Evolutionary conservation across 2,797 vertebrate genomes (phyloP), one percentile per base, ranked within the genome.

Genomic region (Todus mexicanus): DNA sequence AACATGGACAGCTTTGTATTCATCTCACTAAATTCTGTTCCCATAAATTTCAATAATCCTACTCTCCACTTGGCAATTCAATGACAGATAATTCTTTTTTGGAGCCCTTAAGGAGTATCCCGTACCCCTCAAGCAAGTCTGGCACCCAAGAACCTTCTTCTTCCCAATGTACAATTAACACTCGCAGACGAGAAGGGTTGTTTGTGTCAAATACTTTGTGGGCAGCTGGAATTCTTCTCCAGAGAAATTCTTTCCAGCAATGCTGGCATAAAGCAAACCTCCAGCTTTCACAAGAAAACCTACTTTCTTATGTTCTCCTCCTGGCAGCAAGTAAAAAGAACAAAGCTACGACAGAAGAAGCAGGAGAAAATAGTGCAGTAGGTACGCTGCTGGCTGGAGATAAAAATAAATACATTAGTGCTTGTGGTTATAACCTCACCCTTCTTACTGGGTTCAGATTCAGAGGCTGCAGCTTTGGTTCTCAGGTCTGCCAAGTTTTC

Each of bases 41-140:
- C 80, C 43, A 80, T 59, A 75, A 69, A 93, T 93, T 81, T 92
- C 89, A 92, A 21, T 89, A 93, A 89, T 54, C 54, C 65, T 54
- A 27, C 70, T 85, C 75, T 77, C n/a, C 60, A 66, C 50, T 1
- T 85, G 66, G 22, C 63, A 93, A 78, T 63, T 94, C 60, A 89
- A 18, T 60, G 35, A 83, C 18, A 65, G 27, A 10, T 10, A 2
- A 11, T 59, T 7, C 23, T 75, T 56, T 80, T 91, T 81, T 66
- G 40, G 81, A 90, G 42, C 23, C 50, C 40, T 83, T 77, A 77
- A 94, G 75, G 89, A 92, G 90, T 63, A 85, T 5, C 23, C 42
- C 31, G 40, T 77, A 83, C 50, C 54, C 57, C 73, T 83, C 22
- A 20, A 80, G 51, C 38, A 87, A 87, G 53, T 72, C 61, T 73